These are phyloP conservation scores for Aurelia sp. DNA, from an alignment of 30 jellyfish, hydroid and myxozoan genomes.

Conservation along the genomic window DNA sequence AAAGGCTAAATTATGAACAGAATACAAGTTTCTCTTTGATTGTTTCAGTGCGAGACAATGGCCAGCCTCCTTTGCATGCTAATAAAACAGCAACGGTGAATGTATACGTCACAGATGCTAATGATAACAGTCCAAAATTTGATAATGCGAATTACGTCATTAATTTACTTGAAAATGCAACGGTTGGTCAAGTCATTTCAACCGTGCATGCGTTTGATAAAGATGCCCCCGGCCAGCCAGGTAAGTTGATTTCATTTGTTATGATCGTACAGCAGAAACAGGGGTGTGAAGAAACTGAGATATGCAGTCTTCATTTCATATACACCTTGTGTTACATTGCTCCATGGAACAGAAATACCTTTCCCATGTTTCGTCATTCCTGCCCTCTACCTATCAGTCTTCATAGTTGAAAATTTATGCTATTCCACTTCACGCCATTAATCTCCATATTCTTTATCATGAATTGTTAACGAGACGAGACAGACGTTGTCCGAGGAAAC, in stretches of 20 bases:
- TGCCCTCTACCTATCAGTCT: no score
- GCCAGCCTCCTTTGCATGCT: slow-evolving; percentile 71
- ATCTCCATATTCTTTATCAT: no score
- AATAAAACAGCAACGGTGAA: slow-evolving; percentile 67
- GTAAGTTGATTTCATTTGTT: slow-evolving; percentile 4
- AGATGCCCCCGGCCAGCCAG: slow-evolving; percentile 81
- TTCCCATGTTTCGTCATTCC: no score
- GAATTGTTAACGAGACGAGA: no score
- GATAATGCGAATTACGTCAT: slow-evolving; percentile 43
- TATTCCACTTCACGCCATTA: no score
- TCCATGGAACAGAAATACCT: no score
- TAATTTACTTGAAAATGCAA: slow-evolving; percentile 69
- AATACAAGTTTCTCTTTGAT: slow-evolving; percentile 52
- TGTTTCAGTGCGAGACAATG: slow-evolving; percentile 77
- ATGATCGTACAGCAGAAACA: no score
- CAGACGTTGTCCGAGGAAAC: no score
- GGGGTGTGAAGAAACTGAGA: no score
- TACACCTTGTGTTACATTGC: no score
- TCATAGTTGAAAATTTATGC: no score
- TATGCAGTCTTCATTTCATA: no score
- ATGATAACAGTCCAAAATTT: slow-evolving; percentile 83
- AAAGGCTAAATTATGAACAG: slow-evolving; percentile 58
- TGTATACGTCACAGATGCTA: slow-evolving; percentile 73
- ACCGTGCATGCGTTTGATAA: slow-evolving; percentile 59
- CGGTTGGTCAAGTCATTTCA: slow-evolving; percentile 32